Base-by-base conservation (phyloP, 2,113 vertebrate genomes). In the Tachycineta bicolor region DNA sequence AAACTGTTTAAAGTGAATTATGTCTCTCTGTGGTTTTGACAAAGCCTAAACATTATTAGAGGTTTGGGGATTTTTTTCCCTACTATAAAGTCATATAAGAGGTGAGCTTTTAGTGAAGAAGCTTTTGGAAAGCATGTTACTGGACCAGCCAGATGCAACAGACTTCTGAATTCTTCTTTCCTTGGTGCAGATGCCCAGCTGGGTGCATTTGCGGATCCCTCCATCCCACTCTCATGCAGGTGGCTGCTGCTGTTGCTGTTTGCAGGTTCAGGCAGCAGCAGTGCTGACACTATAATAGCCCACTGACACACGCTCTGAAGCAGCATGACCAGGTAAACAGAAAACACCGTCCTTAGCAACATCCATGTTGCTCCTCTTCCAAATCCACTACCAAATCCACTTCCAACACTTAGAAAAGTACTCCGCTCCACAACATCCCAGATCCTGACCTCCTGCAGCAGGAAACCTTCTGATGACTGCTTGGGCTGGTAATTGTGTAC, bases 41-140 rank as follows among this genome's bases (percentile, higher is more conserved):
- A 59, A 28, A 81, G 9, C 25, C 19, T 52, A 89, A 71, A 58
- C 62, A 78, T 53, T 52, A 31, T 53, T 62, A 59, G 18, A 75
- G 7, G 49, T 46, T 46, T 20, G n/a, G 22, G 2, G 24, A 39
- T 24, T 77, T 33, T 83, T 81, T 14, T 43, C 43, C 10, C 4
- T 80, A 16, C 6, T 39, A 8, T 43, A 22, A 90, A 75, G 5
- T 55, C 23, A 46, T 2, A 41, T 15, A 39, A 49, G 5, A 8
- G 1, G 1, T 22, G 21, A 24, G 0, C 6, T 64, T 62, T 28
- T 22, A 26, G 1, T 0, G 0, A 11, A 49, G 41, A 55, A 55
- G 21, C 3, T 65, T 83, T 47, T 52, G 4, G 26, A 69, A 79
- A 83, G 13, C 8, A 20, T 64, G 4, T 23, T 80, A 39, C 3